Evolutionary conservation across 2,113 vertebrate genomes (phyloP).

Genomic region (Zapus hudsonius): DNA sequence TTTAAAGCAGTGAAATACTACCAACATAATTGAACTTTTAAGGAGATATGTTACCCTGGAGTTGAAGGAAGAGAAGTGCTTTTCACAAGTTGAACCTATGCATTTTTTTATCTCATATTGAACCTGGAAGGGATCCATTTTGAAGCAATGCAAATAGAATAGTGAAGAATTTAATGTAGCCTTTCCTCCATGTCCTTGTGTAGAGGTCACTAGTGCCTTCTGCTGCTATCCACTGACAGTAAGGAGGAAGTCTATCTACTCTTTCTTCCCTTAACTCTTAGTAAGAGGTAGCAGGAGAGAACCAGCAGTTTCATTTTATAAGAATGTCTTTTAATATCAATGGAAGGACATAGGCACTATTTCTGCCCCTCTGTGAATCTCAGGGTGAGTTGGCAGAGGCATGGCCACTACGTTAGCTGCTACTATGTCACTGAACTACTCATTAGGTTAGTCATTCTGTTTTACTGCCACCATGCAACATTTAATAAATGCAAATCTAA

Average conservation of each 20-base stretch:
- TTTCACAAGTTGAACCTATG: background rate
- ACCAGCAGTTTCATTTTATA: background rate
- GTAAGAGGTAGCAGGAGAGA: background rate
- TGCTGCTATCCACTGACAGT: background rate
- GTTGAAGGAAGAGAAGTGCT: background rate
- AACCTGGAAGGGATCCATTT: background rate
- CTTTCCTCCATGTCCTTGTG: background rate
- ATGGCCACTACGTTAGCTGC: background rate
- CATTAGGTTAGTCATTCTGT: background rate
- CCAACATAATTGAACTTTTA: background rate
- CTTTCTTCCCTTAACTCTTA: background rate
- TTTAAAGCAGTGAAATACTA: background rate
- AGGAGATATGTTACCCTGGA: background rate
- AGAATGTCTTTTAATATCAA: background rate
- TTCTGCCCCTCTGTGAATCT: background rate
- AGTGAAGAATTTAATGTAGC: background rate
- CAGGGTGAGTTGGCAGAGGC: background rate
- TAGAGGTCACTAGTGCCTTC: background rate
- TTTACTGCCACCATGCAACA: background rate
- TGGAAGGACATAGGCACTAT: background rate
- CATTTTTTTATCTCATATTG: background rate
- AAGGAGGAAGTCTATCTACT: background rate
- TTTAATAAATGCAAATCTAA: conserved; percentile 22
- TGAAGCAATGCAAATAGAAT: background rate
- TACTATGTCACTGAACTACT: background rate